These are phyloP conservation scores for Sabellastarte sp. DNA, from an alignment of 2,888 invertebrate genomes.

Conservation along the genomic window DNA sequence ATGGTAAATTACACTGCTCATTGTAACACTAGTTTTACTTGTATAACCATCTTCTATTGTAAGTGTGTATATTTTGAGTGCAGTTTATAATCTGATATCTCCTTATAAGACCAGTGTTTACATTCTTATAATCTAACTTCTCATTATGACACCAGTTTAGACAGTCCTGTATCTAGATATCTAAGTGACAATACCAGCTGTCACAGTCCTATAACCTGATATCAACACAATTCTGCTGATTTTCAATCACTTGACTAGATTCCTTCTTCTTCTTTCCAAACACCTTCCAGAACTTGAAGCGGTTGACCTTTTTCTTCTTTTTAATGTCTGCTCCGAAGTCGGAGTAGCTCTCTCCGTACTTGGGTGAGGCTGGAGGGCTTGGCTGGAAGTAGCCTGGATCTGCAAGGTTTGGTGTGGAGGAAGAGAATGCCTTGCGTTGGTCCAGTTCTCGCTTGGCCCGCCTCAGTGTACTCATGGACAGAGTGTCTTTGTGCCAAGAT, in stretches of 20 bases:
- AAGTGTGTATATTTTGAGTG: too few species aligned
- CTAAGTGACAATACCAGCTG: too few species aligned
- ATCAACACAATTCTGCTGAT: too few species aligned
- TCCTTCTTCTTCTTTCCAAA: not conserved
- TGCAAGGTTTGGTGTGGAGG: not conserved
- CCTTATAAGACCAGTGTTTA: too few species aligned
- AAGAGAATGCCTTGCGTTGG: not conserved
- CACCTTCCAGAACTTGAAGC: not conserved
- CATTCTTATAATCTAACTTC: too few species aligned
- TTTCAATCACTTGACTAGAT: not conserved
- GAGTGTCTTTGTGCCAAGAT: not conserved
- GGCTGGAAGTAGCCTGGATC: not conserved
- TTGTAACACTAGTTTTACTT: too few species aligned
- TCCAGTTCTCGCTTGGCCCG: not conserved
- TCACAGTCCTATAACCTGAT: too few species aligned
- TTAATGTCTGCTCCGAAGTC: not conserved
- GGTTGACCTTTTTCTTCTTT: not conserved
- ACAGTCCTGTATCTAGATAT: too few species aligned
- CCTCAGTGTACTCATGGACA: not conserved
- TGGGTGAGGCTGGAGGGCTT: not conserved
- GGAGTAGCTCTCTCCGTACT: not conserved
- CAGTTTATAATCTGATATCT: too few species aligned
- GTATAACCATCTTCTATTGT: too few species aligned
- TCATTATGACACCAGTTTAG: too few species aligned
- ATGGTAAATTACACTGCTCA: too few species aligned